These are phyloP conservation scores for Morinoia aosen DNA, from an alignment of 2,888 invertebrate species.

Conservation along the genomic window DNA sequence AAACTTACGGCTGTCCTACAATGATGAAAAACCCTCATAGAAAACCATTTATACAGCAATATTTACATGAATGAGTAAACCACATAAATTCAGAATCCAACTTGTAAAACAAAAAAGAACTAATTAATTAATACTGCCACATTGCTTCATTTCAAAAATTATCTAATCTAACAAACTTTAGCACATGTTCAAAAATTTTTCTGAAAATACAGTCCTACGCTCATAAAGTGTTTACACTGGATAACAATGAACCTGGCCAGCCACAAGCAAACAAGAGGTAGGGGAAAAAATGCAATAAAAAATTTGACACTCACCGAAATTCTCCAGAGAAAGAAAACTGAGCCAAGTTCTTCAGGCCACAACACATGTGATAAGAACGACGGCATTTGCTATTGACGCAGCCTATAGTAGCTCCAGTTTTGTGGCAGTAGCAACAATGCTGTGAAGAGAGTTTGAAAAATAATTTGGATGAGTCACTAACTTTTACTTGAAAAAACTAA, in stretches of 20 bases:
- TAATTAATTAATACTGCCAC: too few relatives aligned
- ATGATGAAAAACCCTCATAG: too few relatives aligned
- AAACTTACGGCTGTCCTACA: too few relatives aligned
- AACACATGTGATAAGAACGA: constrained; percentile 82
- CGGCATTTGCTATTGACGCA: constrained; percentile 80
- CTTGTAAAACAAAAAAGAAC: too few relatives aligned
- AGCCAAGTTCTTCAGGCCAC: constrained; percentile 79
- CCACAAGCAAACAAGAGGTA: background rate
- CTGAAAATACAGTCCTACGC: too few relatives aligned
- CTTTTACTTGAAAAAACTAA: background rate
- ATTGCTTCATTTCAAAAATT: too few relatives aligned
- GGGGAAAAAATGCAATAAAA: background rate
- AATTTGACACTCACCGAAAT: constrained; percentile 72
- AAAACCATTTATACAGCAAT: too few relatives aligned
- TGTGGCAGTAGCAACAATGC: constrained; percentile 80
- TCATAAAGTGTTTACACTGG: too few relatives aligned
- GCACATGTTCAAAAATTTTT: too few relatives aligned
- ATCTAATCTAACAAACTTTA: too few relatives aligned
- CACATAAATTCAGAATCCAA: too few relatives aligned
- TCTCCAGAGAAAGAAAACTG: constrained; percentile 76
- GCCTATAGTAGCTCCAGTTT: constrained; percentile 80
- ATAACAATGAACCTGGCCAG: background rate
- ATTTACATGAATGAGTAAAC: too few relatives aligned
- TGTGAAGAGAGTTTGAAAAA: constrained; percentile 71
- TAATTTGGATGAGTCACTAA: background rate